A percentile compares a stretch with the other conserved stretches of the same genome.
These are phyloP conservation scores for Pardosa pseudoannulata DNA, from an alignment of 2,888 invertebrate species.

Conservation along the genomic window DNA sequence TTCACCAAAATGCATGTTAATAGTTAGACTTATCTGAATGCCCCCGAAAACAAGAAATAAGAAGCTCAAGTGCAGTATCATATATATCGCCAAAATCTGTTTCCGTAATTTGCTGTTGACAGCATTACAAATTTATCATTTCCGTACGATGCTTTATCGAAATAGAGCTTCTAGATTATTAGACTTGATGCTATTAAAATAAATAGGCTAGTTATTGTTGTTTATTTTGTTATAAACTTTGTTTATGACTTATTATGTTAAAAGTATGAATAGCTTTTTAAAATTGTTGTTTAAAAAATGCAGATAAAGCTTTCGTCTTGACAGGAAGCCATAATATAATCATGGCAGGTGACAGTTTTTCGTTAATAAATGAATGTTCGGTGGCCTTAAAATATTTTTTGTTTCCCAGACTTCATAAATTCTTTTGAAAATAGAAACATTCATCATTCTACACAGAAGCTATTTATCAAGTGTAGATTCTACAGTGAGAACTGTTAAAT, in stretches of 20 bases:
- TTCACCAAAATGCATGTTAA: too few species aligned
- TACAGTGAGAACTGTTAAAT: too few species aligned
- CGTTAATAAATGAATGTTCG: neutral
- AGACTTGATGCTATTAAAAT: neutral
- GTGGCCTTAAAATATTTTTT: neutral
- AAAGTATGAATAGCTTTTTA: neutral
- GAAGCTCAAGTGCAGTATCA: too few species aligned
- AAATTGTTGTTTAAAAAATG: neutral
- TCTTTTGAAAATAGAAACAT: too few species aligned
- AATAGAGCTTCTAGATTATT: neutral
- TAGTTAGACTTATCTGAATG: too few species aligned
- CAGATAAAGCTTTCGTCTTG: neutral
- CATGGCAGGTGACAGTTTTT: neutral
- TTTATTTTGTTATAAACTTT: neutral
- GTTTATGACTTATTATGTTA: neutral
- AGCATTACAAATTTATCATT: neutral
- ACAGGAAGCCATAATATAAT: neutral
- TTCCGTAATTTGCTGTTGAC: neutral
- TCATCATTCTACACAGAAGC: neutral
- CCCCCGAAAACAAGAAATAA: too few species aligned
- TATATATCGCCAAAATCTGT: too few species aligned
- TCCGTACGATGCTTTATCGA: neutral
- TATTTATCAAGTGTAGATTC: neutral
- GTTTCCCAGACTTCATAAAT: too few species aligned
- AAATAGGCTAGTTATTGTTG: neutral